Base-by-base conservation (phyloP, 1,140 invertebrate genomes). In the Papilio helenus region DNA sequence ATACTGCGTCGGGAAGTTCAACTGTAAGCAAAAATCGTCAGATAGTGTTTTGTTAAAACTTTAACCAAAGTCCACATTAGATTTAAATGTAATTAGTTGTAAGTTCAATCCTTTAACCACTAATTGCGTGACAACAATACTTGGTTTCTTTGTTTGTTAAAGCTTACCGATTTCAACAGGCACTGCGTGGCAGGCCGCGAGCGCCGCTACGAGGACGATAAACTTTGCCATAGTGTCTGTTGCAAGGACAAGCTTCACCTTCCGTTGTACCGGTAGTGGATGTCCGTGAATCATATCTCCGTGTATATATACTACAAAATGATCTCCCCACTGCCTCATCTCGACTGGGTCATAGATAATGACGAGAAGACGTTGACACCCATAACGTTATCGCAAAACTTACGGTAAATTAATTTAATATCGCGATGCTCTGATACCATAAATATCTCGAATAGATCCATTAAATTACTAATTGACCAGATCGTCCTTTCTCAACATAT, bases 291-390 rank as follows among this genome's bases (percentile, higher is more conserved):
- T 84, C 88, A 92, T 91, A 88, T 91, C 91, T 87, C 86, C 82
- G 84, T 87, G 86, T 85, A 90, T 94, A 89, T 94, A 94, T 94
- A 94, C 85, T 79, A 84, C 68, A 85, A 84, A 77, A 88, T 84
- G 73, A 83, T 84, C 80, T 76, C 87, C 89, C 90, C 90, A 90
- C 91, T 88, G 84, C 51, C 20, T 26, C 61, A 61, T 74, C 39
- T 77, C 58, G 76, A 77, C 76, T 42, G 76, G 51, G 87, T 90
- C 87, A 89, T 81, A 81, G 82, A 83, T 76, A 79, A 83, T 79
- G 82, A 84, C 79, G 80, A 81, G 76, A 84, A 89, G 88, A 83
- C 88, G 89, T 88, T 89, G 89, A 92, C 89, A 91, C 86, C 86
- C 83, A 85, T 88, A 90, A 88, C 87, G 88, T 89, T 86, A 88